Base-by-base conservation (phyloP, 1,140 invertebrate species). In the Dendroctonus ponderosae region DNA sequence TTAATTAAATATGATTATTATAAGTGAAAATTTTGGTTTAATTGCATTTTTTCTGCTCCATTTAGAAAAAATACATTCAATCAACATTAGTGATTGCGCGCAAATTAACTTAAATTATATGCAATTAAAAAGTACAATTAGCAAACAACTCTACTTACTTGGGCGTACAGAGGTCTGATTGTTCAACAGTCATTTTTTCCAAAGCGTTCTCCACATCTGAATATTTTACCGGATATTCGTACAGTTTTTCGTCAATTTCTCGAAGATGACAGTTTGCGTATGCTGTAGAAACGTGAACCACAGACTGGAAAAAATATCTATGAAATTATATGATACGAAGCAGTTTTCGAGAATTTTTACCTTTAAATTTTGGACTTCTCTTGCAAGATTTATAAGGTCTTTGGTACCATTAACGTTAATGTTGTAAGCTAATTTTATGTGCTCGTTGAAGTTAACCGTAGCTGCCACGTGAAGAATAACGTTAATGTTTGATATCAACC, bases 381-480 rank as follows among this genome's bases (percentile, higher is more conserved):
- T 85, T 7, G 83, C 83, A 40, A 89, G 78, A 44, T 83, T 74
- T 5, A 89, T 62, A 37, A 89, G 74, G 44, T 85, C 80, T 67
- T 84, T 84, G 0, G 85, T 86, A 7, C 84, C 85, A 56, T 80
- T 78, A 2, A 88, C 81, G 71, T 90, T 90, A 38, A 86, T 85
- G 39, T 82, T 79, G 15, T 85, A 79, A 0, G 85, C 82, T n/a
- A 75, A 59, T 74, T 87, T 85, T 12, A 96, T 77, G 50, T 86
- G 84, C 78, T 94, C 93, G 77, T 94, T 89, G 78, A 96, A 96
- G 74, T 89, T 87, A 7, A 96, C 86, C n/a, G 91, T 94, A 0
- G 94, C 94, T 2, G 94, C 94, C 5, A 85, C 88, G 74, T 96
- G 93, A 76, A 96, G 92, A n/a, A 96, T 86, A 51, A 94, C 80